Evolutionary conservation across 2,888 invertebrate species (phyloP).

Genomic region (Papilio elwesi): DNA sequence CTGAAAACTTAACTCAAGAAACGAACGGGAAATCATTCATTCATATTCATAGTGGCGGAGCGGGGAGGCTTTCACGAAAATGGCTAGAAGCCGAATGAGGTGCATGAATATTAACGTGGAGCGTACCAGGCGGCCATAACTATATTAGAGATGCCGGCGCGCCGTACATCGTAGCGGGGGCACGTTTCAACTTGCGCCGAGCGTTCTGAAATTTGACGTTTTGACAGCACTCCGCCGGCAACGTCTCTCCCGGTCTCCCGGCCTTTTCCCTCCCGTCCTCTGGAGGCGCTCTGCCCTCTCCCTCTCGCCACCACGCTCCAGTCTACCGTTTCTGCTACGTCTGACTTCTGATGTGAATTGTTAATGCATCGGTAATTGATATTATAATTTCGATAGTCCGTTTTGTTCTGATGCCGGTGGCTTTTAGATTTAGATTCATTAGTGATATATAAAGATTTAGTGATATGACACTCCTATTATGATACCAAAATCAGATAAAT

Average conservation of each 20-base stretch:
- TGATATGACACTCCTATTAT: background rate
- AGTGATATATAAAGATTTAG: background rate
- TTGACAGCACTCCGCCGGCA: slow-evolving; percentile 83
- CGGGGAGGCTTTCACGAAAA: slow-evolving; percentile 79
- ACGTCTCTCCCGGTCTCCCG: slow-evolving; percentile 57
- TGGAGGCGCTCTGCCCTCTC: slow-evolving; percentile 49
- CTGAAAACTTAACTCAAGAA: slow-evolving; percentile 76
- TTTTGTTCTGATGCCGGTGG: slow-evolving; percentile 69
- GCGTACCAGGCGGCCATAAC: slow-evolving; percentile 76
- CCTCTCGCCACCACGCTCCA: slow-evolving; percentile 73
- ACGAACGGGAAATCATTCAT: slow-evolving; percentile 76
- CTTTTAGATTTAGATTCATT: slow-evolving; percentile 66
- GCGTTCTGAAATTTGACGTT: slow-evolving; percentile 85
- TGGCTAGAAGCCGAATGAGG: slow-evolving; percentile 79
- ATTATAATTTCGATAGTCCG: slow-evolving; percentile 81
- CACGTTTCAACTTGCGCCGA: slow-evolving; percentile 83
- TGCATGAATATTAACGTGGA: slow-evolving; percentile 83
- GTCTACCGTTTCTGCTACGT: slow-evolving; percentile 81
- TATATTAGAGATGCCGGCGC: slow-evolving; percentile 75
- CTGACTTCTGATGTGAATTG: slow-evolving; percentile 83
- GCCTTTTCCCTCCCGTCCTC: slow-evolving; percentile 52
- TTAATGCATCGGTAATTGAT: slow-evolving; percentile 84
- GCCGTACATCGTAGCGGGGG: slow-evolving; percentile 72
- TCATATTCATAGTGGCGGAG: slow-evolving; percentile 79
- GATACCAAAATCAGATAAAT: background rate